Conservation (phyloP, 2,797 vertebrate species). For the Alfaro cultratus region DNA sequence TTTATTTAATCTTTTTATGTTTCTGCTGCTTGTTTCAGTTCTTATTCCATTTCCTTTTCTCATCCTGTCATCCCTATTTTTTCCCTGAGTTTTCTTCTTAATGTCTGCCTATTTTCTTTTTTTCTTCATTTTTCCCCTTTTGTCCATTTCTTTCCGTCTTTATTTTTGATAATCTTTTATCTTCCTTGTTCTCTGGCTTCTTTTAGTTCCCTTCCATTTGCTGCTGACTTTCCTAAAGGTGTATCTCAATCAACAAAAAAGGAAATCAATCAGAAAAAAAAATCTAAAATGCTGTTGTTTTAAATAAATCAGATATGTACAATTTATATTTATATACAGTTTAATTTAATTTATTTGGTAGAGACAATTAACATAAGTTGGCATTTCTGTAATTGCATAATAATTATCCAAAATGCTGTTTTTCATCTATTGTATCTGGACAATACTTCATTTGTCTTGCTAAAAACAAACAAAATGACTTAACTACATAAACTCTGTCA, state of each 20-base stretch:
- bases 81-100: background rate
- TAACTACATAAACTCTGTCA: no score
- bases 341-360: background rate
- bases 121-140: rapidly evolving
- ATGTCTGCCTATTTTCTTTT: background rate
- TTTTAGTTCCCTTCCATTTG: background rate
- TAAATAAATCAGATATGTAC: background rate
- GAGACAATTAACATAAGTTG: no score
- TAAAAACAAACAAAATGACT: no score
- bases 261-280: background rate
- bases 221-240: background rate
- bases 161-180: background rate
- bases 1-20: background rate
- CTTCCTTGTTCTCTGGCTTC: background rate
- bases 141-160: background rate
- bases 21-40: background rate
- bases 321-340: background rate
- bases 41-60: background rate
- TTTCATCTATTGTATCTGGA: no score
- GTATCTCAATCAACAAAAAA: background rate
- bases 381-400: no score
- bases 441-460: no score
- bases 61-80: background rate
- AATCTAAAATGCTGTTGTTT: background rate
- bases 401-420: no score